phyloP scores from a whole-genome alignment of 2,113 vertebrate species.

The Elephantulus edwardii region DNA sequence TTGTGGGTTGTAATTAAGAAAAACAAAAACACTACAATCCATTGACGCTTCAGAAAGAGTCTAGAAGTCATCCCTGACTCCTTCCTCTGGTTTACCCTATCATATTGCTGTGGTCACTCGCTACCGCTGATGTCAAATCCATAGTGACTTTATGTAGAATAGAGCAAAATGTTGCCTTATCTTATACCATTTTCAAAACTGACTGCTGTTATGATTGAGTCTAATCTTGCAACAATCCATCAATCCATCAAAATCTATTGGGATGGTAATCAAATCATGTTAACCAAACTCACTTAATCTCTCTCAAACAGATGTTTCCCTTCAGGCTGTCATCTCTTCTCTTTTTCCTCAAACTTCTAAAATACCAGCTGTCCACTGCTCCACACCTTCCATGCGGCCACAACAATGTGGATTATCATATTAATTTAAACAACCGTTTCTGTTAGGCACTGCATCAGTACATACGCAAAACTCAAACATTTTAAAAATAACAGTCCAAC shows the following conservation, averaged over 20 bases:
- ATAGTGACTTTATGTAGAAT: not conserved
- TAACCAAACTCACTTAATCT: not conserved
- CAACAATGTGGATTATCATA: not conserved
- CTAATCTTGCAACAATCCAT: not conserved
- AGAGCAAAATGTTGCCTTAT: not conserved
- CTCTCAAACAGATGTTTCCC: not conserved
- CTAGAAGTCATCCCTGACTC: not conserved
- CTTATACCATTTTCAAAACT: not conserved
- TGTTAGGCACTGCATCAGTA: not conserved
- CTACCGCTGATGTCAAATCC: not conserved
- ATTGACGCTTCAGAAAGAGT: not conserved
- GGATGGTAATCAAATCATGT: not conserved
- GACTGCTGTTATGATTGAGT: not conserved
- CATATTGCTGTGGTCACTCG: not conserved
- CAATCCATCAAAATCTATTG: not conserved
- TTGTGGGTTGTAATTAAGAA: not conserved
- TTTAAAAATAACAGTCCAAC: not conserved
- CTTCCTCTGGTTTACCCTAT: not conserved
- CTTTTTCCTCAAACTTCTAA: not conserved
- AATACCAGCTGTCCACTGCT: fast-evolving
- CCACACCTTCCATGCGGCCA: not conserved
- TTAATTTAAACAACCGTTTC: not conserved
- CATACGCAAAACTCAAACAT: not conserved
- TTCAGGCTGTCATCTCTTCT: not conserved
- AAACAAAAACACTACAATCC: not conserved